These are phyloP conservation scores for Nomada fabriciana DNA, from an alignment of 2,888 invertebrate species.

Conservation along the genomic window DNA sequence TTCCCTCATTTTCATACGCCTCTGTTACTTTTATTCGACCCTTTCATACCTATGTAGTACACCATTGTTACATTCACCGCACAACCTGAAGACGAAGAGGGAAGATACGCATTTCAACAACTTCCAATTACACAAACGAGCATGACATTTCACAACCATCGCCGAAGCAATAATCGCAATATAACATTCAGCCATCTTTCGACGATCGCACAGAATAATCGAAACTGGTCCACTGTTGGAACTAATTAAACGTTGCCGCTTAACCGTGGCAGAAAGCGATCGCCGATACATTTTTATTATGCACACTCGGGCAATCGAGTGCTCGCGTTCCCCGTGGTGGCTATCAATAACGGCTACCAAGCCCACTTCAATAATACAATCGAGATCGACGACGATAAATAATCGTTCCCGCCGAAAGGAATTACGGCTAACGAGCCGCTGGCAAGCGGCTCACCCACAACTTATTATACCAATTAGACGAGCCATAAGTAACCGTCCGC, in stretches of 20 bases:
- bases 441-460: slow-evolving; percentile 53
- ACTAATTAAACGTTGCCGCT: slow-evolving; percentile 17
- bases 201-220: not conserved
- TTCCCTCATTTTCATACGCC: no score
- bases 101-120: not conserved
- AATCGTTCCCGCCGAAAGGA: slow-evolving; percentile 60
- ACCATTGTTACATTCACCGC: no score
- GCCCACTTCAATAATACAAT: slow-evolving; percentile 53
- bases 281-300: not conserved
- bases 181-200: not conserved
- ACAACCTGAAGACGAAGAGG: not conserved
- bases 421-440: slow-evolving; percentile 56
- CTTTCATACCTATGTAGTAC: no score
- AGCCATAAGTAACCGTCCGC: slow-evolving; percentile 58
- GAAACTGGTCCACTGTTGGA: not conserved
- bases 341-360: slow-evolving; percentile 56
- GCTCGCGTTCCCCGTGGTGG: slow-evolving; percentile 27
- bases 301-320: not conserved
- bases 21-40: no score
- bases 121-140: slow-evolving; percentile 8
- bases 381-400: slow-evolving; percentile 55
- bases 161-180: not conserved
- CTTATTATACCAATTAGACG: slow-evolving; percentile 61
- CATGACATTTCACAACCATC: slow-evolving; percentile 1
- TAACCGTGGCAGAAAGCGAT: not conserved